Evolutionary conservation across 2,113 vertebrate genomes (phyloP), one percentile per base, ranked within the genome.

Genomic region (Zosterops borbonicus): DNA sequence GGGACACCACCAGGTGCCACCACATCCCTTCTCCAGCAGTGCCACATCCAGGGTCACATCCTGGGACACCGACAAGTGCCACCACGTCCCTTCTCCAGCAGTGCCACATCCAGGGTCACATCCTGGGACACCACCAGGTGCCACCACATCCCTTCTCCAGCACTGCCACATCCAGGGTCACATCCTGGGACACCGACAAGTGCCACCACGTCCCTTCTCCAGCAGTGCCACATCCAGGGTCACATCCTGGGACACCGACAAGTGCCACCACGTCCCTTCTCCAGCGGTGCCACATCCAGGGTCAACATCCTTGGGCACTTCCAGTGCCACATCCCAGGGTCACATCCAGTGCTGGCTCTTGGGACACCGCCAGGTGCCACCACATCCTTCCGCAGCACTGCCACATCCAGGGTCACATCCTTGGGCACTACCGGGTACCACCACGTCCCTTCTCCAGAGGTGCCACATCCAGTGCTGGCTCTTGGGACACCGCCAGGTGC

Each of bases 361-460:
- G 42, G 42, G 15, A n/a, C 42, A 42, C 44, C 9, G 4, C 46
- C 46, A 46, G 20, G 20, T 46, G 46, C 20, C 20, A 21, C 20
- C 46, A 46, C 19, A 20, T 46, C 46, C 46, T 46, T 10, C 10
- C 39, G 11, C 10, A 10, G 31, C 4, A 10, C 6, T 68, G 33
- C 7, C 46, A 50, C 44, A 25, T 24, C 42, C 44, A 24, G 47
- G 23, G 47, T 24, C 23, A 49, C 47, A 23, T 49, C 16, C 23
- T 11, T 9, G 44, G 44, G 2, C 44, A 14, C 8, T 14, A 7
- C n/a, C 39, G 37, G 5, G 47, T 69, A n/a, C 25, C 67, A 50
- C 47, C 47, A 37, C 0, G 5, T 33, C n/a, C 9, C n/a, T 63
- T 11, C 39, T 4, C 39, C 3, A 0, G 39, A 3, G 1, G 13